Evolutionary conservation across 2,113 vertebrate genomes (phyloP).

Genomic region (Machaerirhynchus nigripectus): DNA sequence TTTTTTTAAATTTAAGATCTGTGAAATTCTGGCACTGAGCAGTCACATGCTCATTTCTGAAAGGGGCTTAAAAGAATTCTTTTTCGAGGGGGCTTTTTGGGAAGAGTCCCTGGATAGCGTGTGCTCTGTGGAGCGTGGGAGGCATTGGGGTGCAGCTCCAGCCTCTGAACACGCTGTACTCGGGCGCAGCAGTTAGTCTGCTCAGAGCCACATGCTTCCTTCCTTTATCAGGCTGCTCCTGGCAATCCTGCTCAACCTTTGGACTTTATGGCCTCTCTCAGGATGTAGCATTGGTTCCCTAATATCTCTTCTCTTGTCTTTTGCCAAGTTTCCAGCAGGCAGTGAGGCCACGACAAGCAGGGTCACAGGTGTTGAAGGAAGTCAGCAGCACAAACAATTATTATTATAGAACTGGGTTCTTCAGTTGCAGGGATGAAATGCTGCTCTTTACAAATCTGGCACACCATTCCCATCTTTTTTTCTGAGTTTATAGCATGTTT

Average conservation of each 20-base stretch:
- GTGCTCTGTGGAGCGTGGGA: background rate
- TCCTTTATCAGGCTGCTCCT: conserved; percentile 43
- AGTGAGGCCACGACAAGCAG: background rate
- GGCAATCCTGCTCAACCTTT: conserved; percentile 62
- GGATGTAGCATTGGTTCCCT: conserved; percentile 44
- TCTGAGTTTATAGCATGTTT: background rate
- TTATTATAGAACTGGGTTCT: background rate
- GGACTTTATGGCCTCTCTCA: conserved; percentile 52
- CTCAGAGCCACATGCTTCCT: conserved; percentile 20
- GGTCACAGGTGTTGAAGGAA: conserved; percentile 56
- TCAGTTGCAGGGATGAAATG: background rate
- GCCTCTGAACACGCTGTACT: background rate
- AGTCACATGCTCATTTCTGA: background rate
- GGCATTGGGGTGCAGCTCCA: background rate
- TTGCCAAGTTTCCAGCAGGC: conserved; percentile 63
- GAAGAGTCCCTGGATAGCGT: background rate
- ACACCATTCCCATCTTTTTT: background rate
- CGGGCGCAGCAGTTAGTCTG: background rate
- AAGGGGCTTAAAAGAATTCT: background rate
- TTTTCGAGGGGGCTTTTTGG: background rate
- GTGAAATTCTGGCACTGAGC: background rate
- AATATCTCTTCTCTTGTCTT: conserved; percentile 48
- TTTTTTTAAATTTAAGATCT: background rate
- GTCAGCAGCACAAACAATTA: conserved; percentile 1
- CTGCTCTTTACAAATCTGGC: background rate